Conservation (phyloP, 2,113 vertebrate species). For the Labrus mixtus region DNA sequence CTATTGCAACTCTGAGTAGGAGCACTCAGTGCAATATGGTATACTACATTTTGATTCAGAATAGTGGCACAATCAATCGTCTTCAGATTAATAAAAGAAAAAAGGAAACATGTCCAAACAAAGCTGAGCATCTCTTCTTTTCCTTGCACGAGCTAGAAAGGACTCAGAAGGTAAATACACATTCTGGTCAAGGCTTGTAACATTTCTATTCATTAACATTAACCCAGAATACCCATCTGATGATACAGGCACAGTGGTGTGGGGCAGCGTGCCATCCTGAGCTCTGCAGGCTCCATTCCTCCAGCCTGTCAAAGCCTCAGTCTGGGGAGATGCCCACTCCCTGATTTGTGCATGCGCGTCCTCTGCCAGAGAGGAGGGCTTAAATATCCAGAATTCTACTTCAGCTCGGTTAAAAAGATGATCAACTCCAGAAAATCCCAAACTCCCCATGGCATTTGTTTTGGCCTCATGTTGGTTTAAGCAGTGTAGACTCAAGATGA, state of each 20-base stretch:
- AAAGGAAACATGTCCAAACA: conserved; percentile 1
- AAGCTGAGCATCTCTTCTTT: not conserved
- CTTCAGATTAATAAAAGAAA: not conserved
- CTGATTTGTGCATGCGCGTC: conserved; percentile 62
- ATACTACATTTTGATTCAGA: not conserved
- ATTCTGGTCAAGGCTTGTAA: conserved; percentile 24
- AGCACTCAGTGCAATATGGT: not conserved
- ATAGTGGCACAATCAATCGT: too few species aligned
- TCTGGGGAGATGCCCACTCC: conserved; percentile 70
- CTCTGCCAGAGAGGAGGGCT: conserved; percentile 61
- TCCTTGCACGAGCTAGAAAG: conserved; percentile 12
- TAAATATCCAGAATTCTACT: conserved; percentile 40
- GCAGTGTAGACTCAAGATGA: conserved; percentile 31
- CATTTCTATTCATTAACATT: conserved; percentile 63
- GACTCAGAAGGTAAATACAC: conserved; percentile 31
- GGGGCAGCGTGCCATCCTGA: conserved; percentile 69
- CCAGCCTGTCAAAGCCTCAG: conserved; percentile 58
- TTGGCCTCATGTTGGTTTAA: conserved; percentile 19
- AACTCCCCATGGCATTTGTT: conserved; percentile 34
- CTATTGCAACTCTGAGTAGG: conserved; percentile 15
- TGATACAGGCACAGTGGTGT: conserved; percentile 41
- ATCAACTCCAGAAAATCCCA: conserved; percentile 45
- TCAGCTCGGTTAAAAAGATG: conserved; percentile 35
- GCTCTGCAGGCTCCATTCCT: conserved; percentile 58
- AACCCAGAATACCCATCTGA: conserved; percentile 51